phyloP scores from a whole-genome alignment of 2,113 vertebrate genomes.

The Brachyhypopomus occidentalis region DNA sequence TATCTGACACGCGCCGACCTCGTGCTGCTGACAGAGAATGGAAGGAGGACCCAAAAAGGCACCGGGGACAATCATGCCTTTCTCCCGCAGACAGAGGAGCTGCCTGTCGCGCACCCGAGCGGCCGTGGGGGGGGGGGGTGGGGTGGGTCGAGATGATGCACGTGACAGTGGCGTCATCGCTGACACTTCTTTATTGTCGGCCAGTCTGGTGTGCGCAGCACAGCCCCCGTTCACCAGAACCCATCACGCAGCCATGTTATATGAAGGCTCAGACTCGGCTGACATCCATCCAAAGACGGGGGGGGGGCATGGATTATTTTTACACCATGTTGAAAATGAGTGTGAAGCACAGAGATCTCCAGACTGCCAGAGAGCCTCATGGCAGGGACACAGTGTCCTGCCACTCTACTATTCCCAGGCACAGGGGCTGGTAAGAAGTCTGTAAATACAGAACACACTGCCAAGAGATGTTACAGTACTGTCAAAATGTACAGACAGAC shows the following conservation, averaged over 20 bases:
- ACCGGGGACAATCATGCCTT: constrained; percentile 35
- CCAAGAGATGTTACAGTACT: background rate
- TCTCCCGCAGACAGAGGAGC: constrained; percentile 29
- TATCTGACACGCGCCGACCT: constrained; percentile 19
- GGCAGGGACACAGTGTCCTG: constrained; percentile 28
- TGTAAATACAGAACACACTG: constrained; percentile 6
- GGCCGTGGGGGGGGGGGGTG: background rate
- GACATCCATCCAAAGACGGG: background rate
- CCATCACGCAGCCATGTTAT: background rate
- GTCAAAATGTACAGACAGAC: background rate
- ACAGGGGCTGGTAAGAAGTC: background rate
- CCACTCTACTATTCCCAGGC: constrained; percentile 16
- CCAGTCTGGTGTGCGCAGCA: background rate
- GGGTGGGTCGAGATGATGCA: constrained; percentile 7
- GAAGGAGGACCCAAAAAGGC: constrained; percentile 13
- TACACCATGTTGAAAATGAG: constrained; percentile 11
- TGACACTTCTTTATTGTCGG: constrained; percentile 8
- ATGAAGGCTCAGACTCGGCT: too few relatives aligned
- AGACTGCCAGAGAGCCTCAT: background rate
- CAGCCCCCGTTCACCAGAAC: background rate
- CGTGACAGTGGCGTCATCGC: constrained; percentile 20
- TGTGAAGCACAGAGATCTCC: constrained; percentile 6
- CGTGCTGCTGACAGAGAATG: constrained; percentile 4
- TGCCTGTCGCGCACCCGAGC: constrained; percentile 20
- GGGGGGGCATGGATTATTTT: background rate